Conservation (phyloP, 2,888 invertebrate species). For the Cosmia trapezina region DNA sequence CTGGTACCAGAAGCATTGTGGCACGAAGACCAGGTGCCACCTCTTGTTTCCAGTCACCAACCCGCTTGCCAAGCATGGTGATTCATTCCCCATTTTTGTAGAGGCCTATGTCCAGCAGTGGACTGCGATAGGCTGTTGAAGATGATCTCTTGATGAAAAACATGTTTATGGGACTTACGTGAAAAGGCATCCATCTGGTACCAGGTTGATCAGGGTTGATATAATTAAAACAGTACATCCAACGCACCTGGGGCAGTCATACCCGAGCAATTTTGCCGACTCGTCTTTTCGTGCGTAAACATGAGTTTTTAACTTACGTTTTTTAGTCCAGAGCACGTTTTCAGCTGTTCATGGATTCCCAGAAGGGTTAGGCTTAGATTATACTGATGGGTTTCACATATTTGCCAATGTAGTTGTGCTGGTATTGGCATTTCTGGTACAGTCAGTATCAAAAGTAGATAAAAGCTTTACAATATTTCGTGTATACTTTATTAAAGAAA, state of each 20-base stretch:
- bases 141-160: slow-evolving; percentile 58
- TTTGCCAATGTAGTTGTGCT: not conserved
- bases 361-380: not conserved
- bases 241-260: not conserved
- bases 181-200: slow-evolving; percentile 36
- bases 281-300: slow-evolving; percentile 8
- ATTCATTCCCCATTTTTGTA: slow-evolving; percentile 64
- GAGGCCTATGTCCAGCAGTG: slow-evolving; percentile 61
- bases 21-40: slow-evolving; percentile 53
- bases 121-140: slow-evolving; percentile 61
- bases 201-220: slow-evolving; percentile 12
- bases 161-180: slow-evolving; percentile 53
- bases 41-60: slow-evolving; percentile 57
- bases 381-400: not conserved
- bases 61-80: slow-evolving; percentile 64
- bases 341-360: slow-evolving; percentile 17
- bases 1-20: slow-evolving; percentile 46
- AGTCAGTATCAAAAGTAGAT: slow-evolving; percentile 6
- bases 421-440: slow-evolving; percentile 1
- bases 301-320: slow-evolving; percentile 38
- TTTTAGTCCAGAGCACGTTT: slow-evolving; percentile 28
- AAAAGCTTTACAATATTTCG: not conserved
- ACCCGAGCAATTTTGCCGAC: not conserved
- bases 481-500: not conserved
- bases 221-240: not conserved